phyloP scores from a whole-genome alignment of 2,113 vertebrate genomes.

The Strigops habroptila region DNA sequence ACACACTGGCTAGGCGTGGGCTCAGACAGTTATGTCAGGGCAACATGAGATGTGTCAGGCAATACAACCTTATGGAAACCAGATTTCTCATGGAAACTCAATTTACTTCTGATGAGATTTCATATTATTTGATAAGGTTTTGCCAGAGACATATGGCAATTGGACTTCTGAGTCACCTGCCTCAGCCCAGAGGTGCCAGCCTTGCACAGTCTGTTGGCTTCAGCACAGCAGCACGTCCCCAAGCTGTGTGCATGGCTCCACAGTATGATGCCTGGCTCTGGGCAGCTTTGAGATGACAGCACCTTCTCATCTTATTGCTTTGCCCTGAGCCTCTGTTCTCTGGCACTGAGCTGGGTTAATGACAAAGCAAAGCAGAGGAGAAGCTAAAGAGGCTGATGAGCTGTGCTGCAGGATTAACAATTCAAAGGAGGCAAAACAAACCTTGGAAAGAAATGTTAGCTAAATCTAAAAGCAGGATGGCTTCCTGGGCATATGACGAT shows the following conservation, averaged over 20 bases:
- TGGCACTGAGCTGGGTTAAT: background rate
- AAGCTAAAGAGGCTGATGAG: background rate
- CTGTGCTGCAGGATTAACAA: background rate
- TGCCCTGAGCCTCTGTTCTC: background rate
- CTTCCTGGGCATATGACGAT: background rate
- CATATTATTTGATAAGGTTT: background rate
- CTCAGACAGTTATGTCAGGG: background rate
- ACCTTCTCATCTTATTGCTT: background rate
- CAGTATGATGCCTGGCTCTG: fast-evolving
- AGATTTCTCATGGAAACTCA: conserved; percentile 14
- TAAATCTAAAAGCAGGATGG: background rate
- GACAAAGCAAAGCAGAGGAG: background rate
- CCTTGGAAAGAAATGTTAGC: background rate
- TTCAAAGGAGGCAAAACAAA: background rate
- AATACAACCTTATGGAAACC: background rate
- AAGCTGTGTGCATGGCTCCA: background rate
- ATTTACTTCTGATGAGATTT: conserved; percentile 39
- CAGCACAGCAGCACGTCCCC: fast-evolving
- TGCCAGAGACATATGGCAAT: background rate
- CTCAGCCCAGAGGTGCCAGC: background rate
- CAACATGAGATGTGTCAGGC: background rate
- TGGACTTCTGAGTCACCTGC: background rate
- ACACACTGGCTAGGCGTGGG: fast-evolving
- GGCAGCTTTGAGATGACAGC: background rate
- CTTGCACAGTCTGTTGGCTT: background rate